Percentiles rank a stretch among this genome's conserved stretches.
Evolutionary conservation across 2,888 invertebrate genomes (phyloP).

Genomic region (Lasiommata megera): DNA sequence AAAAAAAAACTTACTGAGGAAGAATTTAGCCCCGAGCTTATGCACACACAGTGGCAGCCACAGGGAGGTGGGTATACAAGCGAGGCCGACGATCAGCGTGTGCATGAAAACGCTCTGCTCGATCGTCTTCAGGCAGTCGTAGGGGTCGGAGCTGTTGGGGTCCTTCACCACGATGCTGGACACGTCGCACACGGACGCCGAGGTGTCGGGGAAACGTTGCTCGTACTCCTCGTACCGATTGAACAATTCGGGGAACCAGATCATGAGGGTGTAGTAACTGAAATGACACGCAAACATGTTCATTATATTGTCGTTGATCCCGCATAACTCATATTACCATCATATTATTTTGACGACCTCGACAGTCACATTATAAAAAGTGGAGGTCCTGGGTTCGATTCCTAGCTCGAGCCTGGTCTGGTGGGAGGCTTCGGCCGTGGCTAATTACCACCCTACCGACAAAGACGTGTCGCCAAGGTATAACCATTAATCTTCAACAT

Average conservation of each 20-base stretch:
- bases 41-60: constrained; percentile 90
- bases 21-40: constrained; percentile 90
- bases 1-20: constrained; percentile 83
- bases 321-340: too few relatives aligned
- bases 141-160: constrained; percentile 65
- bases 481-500: too few relatives aligned
- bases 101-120: constrained; percentile 86
- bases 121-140: constrained; percentile 84
- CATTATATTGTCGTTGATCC: too few relatives aligned
- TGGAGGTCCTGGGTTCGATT: too few relatives aligned
- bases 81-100: constrained; percentile 89
- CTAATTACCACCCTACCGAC: too few relatives aligned
- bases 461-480: too few relatives aligned
- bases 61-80: constrained; percentile 90
- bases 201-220: constrained; percentile 82
- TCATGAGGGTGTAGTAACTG: constrained; percentile 95
- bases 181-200: constrained; percentile 89
- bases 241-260: constrained; percentile 96
- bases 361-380: too few relatives aligned
- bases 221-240: constrained; percentile 91
- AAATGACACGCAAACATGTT: neutral
- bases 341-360: too few relatives aligned
- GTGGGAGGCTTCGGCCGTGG: too few relatives aligned
- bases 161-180: constrained; percentile 83
- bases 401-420: too few relatives aligned